These are phyloP conservation scores for Phoxinus phoxinus DNA, from an alignment of 2,113 vertebrate species.

Conservation along the genomic window DNA sequence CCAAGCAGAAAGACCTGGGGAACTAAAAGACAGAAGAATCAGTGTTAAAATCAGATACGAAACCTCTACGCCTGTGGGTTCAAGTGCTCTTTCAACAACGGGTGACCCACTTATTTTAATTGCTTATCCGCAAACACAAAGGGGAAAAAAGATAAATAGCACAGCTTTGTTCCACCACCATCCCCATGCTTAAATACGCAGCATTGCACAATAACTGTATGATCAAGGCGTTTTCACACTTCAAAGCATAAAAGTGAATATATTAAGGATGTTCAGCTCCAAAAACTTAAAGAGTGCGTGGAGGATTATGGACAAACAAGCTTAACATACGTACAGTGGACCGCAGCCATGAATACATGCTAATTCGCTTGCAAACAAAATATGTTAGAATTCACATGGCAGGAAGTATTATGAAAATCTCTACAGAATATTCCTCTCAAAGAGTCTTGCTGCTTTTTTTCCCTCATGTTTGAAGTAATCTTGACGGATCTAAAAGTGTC, in stretches of 20 bases:
- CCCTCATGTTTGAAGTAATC: not conserved
- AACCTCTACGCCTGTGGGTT: constrained; percentile 60
- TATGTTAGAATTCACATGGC: not conserved
- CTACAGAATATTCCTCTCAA: not conserved
- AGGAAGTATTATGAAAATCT: constrained; percentile 1
- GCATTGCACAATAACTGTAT: constrained; percentile 67
- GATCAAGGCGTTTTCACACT: constrained; percentile 73
- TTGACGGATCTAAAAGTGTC: not conserved
- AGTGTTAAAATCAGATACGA: constrained; percentile 64
- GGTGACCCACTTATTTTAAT: constrained; percentile 81
- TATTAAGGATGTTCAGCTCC: constrained; percentile 66
- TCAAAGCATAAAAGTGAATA: constrained; percentile 77
- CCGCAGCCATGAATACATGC: not conserved
- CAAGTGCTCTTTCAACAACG: constrained; percentile 71
- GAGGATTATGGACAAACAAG: constrained; percentile 35
- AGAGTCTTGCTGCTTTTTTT: not conserved
- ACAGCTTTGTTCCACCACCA: constrained; percentile 68
- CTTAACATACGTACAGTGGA: constrained; percentile 25
- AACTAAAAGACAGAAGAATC: constrained; percentile 53
- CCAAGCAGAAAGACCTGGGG: constrained; percentile 57
- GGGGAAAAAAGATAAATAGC: constrained; percentile 64
- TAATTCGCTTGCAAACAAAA: not conserved
- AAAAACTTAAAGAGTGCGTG: constrained; percentile 58
- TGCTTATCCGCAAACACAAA: constrained; percentile 77
- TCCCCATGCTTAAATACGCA: constrained; percentile 68